These are phyloP conservation scores for Coregonus clupeaformis DNA, from an alignment of 2,113 vertebrate genomes.

Conservation along the genomic window DNA sequence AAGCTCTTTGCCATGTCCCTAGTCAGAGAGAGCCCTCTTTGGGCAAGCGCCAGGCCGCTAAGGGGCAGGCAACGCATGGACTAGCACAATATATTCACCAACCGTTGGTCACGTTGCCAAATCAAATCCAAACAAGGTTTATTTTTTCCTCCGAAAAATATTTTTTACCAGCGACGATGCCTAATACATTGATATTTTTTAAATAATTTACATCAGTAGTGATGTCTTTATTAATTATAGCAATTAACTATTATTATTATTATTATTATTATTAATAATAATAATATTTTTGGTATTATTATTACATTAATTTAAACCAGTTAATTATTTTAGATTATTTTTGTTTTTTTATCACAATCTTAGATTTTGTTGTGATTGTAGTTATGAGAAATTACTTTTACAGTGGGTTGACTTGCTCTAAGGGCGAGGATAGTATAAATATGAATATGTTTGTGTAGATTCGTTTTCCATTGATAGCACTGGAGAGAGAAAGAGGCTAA, in stretches of 20 bases:
- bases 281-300: background rate
- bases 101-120: background rate
- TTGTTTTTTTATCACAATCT: background rate
- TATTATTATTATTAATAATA: background rate
- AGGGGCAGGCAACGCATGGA: conserved; percentile 25
- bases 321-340: background rate
- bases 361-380: background rate
- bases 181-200: background rate
- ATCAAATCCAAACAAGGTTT: background rate
- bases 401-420: background rate
- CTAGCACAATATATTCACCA: conserved; percentile 14
- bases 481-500: conserved; percentile 1
- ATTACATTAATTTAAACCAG: background rate
- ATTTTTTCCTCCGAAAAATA: background rate
- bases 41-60: conserved; percentile 50
- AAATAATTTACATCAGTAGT: background rate
- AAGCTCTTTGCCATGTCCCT: conserved; percentile 57
- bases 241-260: background rate
- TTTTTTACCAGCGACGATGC: background rate
- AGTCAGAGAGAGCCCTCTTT: conserved; percentile 72
- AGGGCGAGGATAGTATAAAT: conserved; percentile 25
- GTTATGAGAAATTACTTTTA: background rate
- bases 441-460: conserved; percentile 36
- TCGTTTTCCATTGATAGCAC: conserved; percentile 49
- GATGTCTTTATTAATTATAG: no score